Base-by-base conservation (phyloP, 2,888 invertebrate genomes). In the Dicranocentrus wangi region DNA sequence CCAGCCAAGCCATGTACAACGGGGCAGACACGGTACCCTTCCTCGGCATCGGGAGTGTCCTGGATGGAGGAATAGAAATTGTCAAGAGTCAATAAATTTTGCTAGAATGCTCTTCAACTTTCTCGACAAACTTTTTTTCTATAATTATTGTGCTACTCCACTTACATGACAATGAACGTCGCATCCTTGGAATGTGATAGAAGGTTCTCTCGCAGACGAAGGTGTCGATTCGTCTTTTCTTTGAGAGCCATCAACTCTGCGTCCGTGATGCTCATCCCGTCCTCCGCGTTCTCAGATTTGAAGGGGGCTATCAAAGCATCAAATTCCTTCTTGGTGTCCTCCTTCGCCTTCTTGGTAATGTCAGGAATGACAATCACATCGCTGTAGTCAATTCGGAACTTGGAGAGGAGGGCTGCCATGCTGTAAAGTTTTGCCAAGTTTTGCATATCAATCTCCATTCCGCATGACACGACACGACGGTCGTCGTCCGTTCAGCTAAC, bases 1-100 rank as follows among this genome's bases (percentile, higher is more conserved):
- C 98, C 87, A 99, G 89, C 98, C 98, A 99, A 15, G 96, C 94
- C 95, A 98, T 95, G 90, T 98, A 98, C 61, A 98, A 90, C 0
- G 95, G 93, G 1, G 97, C 95, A 1, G 97, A 95, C 72, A 97
- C 94, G 0, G 94, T 94, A 55, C 94, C 95, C 87, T 97, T 96
- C 85, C 96, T 91, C 0, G 98, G 97, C 93, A 98, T 95, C 27
- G 98, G 98, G 83, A 98, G 90, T 1, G 98, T 98, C 92, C 94
- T 94, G 87, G 23, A 89, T 87, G 81, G 72, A 82, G 85, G 86
- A 69, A n/a, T n/a, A n/a, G n/a, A n/a, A n/a, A n/a, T n/a, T n/a
- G n/a, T n/a, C n/a, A n/a, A 17, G 19, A 51, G 51, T 17, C 15
- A 3, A 3, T 51, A 51, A 42, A 42, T 10, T 42, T 51, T 51